phyloP scores from a whole-genome alignment of 2,888 invertebrate species.

The Standfussiana lucernea region DNA sequence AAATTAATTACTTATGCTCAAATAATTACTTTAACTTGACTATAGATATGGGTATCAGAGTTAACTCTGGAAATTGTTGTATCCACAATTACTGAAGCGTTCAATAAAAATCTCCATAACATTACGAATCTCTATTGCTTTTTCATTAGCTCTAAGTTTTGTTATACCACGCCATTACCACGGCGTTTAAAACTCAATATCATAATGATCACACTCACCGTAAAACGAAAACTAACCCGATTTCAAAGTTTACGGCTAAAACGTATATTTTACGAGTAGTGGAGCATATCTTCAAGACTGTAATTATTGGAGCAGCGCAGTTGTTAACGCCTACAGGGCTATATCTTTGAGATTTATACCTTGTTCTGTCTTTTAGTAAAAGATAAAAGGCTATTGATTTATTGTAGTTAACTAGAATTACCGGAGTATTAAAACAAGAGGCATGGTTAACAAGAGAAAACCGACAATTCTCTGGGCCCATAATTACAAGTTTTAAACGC shows the following conservation, averaged over 20 bases:
- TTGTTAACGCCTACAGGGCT: constrained; percentile 46
- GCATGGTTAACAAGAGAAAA: neutral
- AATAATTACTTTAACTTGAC: too few species aligned
- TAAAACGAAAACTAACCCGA: constrained; percentile 29
- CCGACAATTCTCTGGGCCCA: neutral
- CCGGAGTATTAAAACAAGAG: neutral
- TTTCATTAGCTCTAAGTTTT: constrained; percentile 22
- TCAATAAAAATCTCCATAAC: constrained; percentile 13
- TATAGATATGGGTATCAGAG: too few species aligned
- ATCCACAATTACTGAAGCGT: neutral
- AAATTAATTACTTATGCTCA: too few species aligned
- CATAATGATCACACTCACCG: neutral
- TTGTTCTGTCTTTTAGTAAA: constrained; percentile 29
- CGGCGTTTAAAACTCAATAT: constrained; percentile 37
- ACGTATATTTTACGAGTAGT: constrained; percentile 37
- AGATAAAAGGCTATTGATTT: constrained; percentile 41
- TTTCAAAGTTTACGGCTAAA: constrained; percentile 30
- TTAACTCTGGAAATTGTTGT: too few species aligned
- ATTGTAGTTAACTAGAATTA: constrained; percentile 22
- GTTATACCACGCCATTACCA: constrained; percentile 27
- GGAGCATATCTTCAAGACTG: constrained; percentile 38
- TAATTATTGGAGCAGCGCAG: constrained; percentile 36
- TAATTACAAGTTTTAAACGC: neutral
- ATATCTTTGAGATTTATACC: constrained; percentile 36
- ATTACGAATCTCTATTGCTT: too few species aligned